These are phyloP conservation scores for Lypha dubia DNA, from an alignment of 2,888 invertebrate species.

Conservation along the genomic window DNA sequence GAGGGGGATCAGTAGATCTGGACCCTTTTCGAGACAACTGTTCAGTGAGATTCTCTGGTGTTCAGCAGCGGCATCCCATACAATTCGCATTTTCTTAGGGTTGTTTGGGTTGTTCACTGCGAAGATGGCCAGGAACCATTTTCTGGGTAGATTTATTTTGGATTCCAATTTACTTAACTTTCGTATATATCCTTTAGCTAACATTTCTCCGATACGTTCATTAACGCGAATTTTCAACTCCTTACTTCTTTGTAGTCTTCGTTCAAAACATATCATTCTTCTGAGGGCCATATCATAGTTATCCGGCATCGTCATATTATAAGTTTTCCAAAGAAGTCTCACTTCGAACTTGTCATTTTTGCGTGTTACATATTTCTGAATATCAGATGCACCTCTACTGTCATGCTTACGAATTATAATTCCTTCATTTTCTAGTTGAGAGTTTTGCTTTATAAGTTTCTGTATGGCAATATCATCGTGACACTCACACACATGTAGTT, in stretches of 20 bases:
- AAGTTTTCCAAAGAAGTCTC: constrained; percentile 73
- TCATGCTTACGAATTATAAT: no score
- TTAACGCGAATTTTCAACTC: constrained; percentile 37
- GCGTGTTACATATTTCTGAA: constrained; percentile 31
- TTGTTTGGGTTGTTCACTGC: constrained; percentile 75
- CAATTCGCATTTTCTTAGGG: constrained; percentile 74
- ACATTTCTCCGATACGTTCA: constrained; percentile 48
- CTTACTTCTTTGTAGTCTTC: constrained; percentile 7
- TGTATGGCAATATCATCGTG: constrained; percentile 59
- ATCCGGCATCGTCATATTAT: constrained; percentile 71
- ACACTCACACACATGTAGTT: constrained; percentile 66
- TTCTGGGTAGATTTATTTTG: constrained; percentile 24
- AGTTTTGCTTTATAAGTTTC: constrained; percentile 58
- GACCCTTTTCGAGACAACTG: constrained; percentile 41
- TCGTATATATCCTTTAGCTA: constrained; percentile 60
- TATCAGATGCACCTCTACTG: neutral
- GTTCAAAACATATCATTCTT: constrained; percentile 35
- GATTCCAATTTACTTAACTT: constrained; percentile 50
- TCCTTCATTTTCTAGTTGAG: constrained; percentile 36
- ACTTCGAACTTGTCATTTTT: constrained; percentile 59
- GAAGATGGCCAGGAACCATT: constrained; percentile 76
- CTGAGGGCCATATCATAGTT: constrained; percentile 68
- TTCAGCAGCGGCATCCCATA: constrained; percentile 77
- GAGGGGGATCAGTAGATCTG: constrained; percentile 76
- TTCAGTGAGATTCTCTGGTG: constrained; percentile 75